Percentiles rank a stretch among this genome's conserved stretches.
phyloP scores from a whole-genome alignment of 2,113 vertebrate species.

The Pachycephala philippinensis region DNA sequence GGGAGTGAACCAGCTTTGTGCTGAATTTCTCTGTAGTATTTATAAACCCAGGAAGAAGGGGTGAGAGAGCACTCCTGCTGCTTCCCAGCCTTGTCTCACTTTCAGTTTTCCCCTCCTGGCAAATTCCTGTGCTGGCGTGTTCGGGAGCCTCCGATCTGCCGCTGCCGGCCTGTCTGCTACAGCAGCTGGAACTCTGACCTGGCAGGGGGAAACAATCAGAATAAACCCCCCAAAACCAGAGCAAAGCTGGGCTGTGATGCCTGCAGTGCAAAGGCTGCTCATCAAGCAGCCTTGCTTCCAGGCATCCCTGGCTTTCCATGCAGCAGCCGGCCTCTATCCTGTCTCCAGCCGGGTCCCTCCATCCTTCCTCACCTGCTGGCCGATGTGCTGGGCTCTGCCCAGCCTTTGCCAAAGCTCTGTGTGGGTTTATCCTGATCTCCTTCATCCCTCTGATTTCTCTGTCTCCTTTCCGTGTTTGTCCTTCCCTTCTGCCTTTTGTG shows the following conservation, averaged over 20 bases:
- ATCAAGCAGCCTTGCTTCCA: neutral
- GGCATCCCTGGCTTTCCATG: neutral
- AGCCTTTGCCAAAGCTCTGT: neutral
- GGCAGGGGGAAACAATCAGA: neutral
- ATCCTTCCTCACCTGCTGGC: neutral
- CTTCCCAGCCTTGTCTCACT: neutral
- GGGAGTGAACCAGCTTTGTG: neutral
- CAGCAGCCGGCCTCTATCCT: accelerated
- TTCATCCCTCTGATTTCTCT: neutral
- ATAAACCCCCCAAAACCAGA: neutral
- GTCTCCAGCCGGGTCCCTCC: accelerated
- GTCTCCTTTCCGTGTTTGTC: neutral
- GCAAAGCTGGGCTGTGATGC: neutral
- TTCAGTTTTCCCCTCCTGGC: neutral
- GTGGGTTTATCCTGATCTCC: neutral
- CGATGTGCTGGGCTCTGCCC: accelerated
- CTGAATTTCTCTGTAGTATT: neutral
- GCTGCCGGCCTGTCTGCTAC: neutral
- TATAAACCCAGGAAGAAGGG: neutral
- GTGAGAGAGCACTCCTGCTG: neutral
- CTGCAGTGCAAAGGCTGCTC: neutral
- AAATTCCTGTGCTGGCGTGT: neutral
- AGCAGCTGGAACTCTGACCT: neutral
- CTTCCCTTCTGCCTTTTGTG: neutral
- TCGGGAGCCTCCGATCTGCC: neutral